phyloP scores from a whole-genome alignment of 2,888 invertebrate species.

The Heliconius ethilla region DNA sequence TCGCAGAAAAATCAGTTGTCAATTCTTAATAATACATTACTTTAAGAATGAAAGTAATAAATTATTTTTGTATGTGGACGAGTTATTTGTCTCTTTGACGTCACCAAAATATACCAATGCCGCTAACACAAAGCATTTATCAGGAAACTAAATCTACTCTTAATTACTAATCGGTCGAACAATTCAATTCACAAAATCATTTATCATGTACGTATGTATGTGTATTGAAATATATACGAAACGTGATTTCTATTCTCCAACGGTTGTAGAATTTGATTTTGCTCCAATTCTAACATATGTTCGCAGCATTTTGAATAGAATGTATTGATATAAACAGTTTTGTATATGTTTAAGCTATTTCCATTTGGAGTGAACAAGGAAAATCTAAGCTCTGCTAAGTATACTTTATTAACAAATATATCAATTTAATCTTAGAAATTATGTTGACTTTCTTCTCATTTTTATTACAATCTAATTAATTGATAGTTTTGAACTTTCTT shows the following conservation, averaged over 20 bases:
- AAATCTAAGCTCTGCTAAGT: not conserved
- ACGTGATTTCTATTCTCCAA: slow-evolving; percentile 24
- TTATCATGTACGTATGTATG: slow-evolving; percentile 40
- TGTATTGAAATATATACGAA: slow-evolving; percentile 38
- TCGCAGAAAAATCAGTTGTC: not conserved
- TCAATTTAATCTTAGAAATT: not conserved
- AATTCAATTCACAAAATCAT: slow-evolving; percentile 43
- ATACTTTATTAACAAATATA: not conserved
- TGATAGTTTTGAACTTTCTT: too few species aligned
- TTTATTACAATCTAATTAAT: too few species aligned
- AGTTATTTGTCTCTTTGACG: slow-evolving; percentile 41
- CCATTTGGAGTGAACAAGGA: not conserved
- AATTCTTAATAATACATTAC: not conserved
- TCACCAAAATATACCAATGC: slow-evolving; percentile 40
- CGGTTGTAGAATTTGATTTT: slow-evolving; percentile 21
- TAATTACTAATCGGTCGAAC: slow-evolving; percentile 35
- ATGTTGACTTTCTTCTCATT: not conserved
- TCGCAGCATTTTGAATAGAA: slow-evolving; percentile 18
- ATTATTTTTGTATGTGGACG: slow-evolving; percentile 23
- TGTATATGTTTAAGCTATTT: not conserved
- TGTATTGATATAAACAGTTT: slow-evolving; percentile 11
- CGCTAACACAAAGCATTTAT: slow-evolving; percentile 33
- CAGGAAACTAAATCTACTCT: slow-evolving; percentile 39
- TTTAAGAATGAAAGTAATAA: slow-evolving; percentile 30
- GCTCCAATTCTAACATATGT: slow-evolving; percentile 7